A percentile compares a stretch with the other conserved stretches of the same genome.
These are phyloP conservation scores for Centropus bengalensis DNA, from an alignment of 2,113 vertebrate genomes.

Conservation along the genomic window DNA sequence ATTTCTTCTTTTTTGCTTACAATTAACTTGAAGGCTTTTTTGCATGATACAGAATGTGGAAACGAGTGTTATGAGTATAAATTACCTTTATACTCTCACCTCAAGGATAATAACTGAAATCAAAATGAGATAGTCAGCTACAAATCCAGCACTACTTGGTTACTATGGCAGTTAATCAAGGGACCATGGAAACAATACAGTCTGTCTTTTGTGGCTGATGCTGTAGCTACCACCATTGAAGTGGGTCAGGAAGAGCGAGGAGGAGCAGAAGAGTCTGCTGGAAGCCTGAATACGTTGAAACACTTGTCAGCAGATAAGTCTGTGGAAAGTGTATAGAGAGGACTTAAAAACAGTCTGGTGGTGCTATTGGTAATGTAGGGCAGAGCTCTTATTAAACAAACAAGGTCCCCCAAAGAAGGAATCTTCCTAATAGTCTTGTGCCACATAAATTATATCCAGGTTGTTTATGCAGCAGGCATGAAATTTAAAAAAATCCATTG, in stretches of 20 bases:
- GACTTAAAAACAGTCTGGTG: neutral
- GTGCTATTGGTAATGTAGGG: neutral
- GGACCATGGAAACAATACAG: neutral
- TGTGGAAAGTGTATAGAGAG: neutral
- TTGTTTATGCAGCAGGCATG: neutral
- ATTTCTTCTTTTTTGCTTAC: neutral
- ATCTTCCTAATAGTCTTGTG: neutral
- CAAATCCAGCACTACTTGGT: neutral
- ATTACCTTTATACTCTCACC: neutral
- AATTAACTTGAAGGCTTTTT: neutral
- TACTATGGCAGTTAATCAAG: neutral
- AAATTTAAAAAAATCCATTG: neutral
- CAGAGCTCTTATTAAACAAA: neutral
- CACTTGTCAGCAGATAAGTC: neutral
- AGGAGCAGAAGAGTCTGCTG: neutral
- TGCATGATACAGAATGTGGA: neutral
- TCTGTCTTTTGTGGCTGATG: rapidly evolving
- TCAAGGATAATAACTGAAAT: neutral
- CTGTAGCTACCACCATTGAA: neutral
- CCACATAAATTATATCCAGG: neutral
- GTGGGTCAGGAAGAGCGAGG: neutral
- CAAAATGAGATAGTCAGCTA: neutral
- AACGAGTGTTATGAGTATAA: neutral
- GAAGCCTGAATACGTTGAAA: rapidly evolving
- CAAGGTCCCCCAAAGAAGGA: neutral